Percentiles rank a stretch among this genome's conserved stretches.
Conservation (phyloP, 2,113 vertebrate species). For the Gopherus evgoodei region DNA sequence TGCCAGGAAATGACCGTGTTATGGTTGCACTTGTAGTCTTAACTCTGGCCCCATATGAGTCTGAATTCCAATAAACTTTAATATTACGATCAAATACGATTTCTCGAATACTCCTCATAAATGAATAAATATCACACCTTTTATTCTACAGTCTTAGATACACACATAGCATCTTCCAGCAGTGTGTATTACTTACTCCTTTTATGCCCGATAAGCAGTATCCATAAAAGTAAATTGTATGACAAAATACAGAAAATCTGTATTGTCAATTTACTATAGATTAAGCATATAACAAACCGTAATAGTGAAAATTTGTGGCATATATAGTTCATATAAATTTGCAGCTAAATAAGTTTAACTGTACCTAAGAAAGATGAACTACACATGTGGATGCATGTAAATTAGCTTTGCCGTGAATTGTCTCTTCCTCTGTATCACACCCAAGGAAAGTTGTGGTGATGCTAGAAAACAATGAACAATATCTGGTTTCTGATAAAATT, state of each 20-base stretch:
- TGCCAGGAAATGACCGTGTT: background rate
- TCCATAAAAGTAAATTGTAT: background rate
- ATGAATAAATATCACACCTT: background rate
- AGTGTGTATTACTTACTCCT: background rate
- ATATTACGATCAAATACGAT: slow-evolving; percentile 25
- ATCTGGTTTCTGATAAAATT: background rate
- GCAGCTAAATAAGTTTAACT: background rate
- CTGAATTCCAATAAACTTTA: background rate
- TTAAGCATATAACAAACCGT: background rate
- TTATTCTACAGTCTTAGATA: background rate
- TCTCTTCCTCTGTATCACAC: background rate
- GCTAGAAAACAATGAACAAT: background rate
- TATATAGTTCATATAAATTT: background rate
- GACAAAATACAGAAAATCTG: background rate
- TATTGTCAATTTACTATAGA: background rate
- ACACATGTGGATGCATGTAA: background rate
- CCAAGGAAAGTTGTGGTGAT: background rate
- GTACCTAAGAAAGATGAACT: background rate
- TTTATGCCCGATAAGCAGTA: background rate
- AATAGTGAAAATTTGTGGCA: background rate
- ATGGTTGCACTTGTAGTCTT: background rate
- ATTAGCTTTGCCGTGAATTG: background rate
- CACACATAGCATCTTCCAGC: background rate
- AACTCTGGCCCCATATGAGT: background rate
- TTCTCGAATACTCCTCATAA: background rate